Percentiles rank a stretch among this genome's conserved stretches.
These are phyloP conservation scores for Lucinisca nassula DNA, from an alignment of 2,888 invertebrate species.

Conservation along the genomic window DNA sequence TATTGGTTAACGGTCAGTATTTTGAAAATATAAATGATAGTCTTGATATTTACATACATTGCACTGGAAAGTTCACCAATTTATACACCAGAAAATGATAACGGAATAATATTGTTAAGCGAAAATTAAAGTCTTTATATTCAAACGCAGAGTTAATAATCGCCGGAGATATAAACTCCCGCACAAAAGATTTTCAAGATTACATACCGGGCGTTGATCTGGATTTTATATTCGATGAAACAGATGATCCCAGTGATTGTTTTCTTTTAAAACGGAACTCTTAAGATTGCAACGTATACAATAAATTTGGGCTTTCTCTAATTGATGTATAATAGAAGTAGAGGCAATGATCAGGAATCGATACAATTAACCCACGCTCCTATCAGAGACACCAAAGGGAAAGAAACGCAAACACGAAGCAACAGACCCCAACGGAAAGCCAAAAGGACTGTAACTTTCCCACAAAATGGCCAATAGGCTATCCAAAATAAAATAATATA, in stretches of 20 bases:
- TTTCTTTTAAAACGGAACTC: slow-evolving; percentile 13
- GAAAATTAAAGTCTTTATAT: slow-evolving; percentile 30
- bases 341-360: too few relatives aligned
- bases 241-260: slow-evolving; percentile 16
- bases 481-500: too few relatives aligned
- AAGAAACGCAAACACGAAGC: too few relatives aligned
- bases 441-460: too few relatives aligned
- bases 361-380: too few relatives aligned
- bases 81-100: slow-evolving; percentile 27
- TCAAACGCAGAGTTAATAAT: slow-evolving; percentile 12
- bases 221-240: slow-evolving; percentile 14
- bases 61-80: slow-evolving; percentile 10
- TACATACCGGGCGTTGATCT: slow-evolving; percentile 35
- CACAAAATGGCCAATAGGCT: too few relatives aligned
- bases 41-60: background rate
- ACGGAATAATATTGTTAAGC: slow-evolving; percentile 26
- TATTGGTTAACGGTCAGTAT: background rate
- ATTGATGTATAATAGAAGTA: too few relatives aligned
- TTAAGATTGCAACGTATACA: slow-evolving; percentile 16
- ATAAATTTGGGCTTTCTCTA: slow-evolving; percentile 34
- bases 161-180: slow-evolving; percentile 42
- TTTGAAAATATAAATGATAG: slow-evolving; percentile 1
- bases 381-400: too few relatives aligned
- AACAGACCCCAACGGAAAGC: too few relatives aligned
- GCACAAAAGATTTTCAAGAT: slow-evolving; percentile 28